Evolutionary conservation across 2,113 vertebrate genomes (phyloP), one percentile per base, ranked within the genome.

Genomic region (Mastomys natalensis): DNA sequence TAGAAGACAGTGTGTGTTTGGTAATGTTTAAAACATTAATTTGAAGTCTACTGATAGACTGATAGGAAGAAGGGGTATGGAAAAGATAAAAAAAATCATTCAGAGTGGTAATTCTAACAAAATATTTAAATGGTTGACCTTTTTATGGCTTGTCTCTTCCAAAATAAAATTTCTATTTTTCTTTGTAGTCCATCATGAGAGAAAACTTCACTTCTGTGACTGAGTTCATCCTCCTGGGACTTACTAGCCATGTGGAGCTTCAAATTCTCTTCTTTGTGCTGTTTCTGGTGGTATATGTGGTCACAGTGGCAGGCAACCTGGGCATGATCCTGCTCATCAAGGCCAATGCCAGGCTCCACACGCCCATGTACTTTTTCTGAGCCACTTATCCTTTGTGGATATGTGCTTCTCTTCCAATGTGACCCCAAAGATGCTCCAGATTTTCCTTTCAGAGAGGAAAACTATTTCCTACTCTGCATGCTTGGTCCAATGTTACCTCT

Each of bases 291-390:
- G 43, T 96, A 3, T 99, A 98, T 70, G 0, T 97, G n/a, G 12
- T 97, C 87, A 98, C 98, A 0, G 24, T 99, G 31, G 64, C 97
- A 3, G 96, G 98, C 3, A 99, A 98, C 81, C 24, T 98, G n/a
- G 98, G 82, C 17, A 97, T 98, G 53, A 95, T 98, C 17, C 1
- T 97, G 1, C 97, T 98, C 13, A 95, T 98, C 21, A 80, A 90
- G 6, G 31, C 77, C 93, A 96, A 97, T 16, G 87, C 89, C 31
- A 48, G 19, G 4, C 97, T 99, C 7, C 98, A 98, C n/a, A 97
- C 97, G 1, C 98, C 98, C 64, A 98, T 98, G 98, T 98, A 98
- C 96, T 90, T 98, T 84, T 98, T 98, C 88, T 99, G 90, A 98
- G 98, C 10, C 98, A 98, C 91, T 97, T 98, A 16, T 98, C 98